A percentile compares a stretch with the other conserved stretches of the same genome.
Evolutionary conservation across 2,113 vertebrate genomes (phyloP).

Genomic region (Thryonomys swinderianus): DNA sequence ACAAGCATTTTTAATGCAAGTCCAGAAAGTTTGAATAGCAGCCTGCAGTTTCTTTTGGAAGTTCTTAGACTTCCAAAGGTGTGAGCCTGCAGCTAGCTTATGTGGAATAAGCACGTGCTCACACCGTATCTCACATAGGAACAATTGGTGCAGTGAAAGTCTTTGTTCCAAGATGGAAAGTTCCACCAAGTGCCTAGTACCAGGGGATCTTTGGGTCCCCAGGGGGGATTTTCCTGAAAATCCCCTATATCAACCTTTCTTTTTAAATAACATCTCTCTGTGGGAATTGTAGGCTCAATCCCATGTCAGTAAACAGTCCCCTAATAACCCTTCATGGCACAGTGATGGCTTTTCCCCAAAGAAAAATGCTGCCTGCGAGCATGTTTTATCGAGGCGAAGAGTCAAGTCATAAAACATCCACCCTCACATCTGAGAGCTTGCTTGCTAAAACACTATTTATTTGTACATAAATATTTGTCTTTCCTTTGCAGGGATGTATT

Average conservation of each 20-base stretch:
- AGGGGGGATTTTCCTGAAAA: conserved; percentile 64
- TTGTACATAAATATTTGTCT: conserved; percentile 76
- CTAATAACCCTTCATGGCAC: conserved; percentile 70
- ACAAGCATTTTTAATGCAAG: not conserved
- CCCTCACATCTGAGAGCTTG: conserved; percentile 8
- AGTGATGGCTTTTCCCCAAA: conserved; percentile 73
- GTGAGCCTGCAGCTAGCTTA: not conserved
- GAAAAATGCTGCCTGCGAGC: conserved; percentile 69
- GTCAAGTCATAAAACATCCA: conserved; percentile 68
- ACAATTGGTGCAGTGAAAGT: not conserved
- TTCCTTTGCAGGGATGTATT: conserved; percentile 53
- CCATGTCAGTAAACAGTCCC: conserved; percentile 49
- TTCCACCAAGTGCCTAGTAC: not conserved
- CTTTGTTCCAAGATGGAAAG: conserved; percentile 25
- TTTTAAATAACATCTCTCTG: conserved; percentile 71
- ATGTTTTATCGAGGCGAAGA: conserved; percentile 66
- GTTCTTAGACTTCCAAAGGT: not conserved
- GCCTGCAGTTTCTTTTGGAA: no score
- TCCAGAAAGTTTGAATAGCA: not conserved
- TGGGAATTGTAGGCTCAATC: conserved; percentile 69
- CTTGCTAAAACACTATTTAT: conserved; percentile 46
- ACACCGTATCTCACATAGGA: fast-evolving
- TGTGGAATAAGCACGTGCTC: not conserved
- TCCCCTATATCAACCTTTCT: conserved; percentile 52
- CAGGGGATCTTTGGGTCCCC: not conserved